A percentile compares a stretch with the other conserved stretches of the same genome.
phyloP scores from a whole-genome alignment of 2,797 vertebrate genomes.

The Malacoraja senta region DNA sequence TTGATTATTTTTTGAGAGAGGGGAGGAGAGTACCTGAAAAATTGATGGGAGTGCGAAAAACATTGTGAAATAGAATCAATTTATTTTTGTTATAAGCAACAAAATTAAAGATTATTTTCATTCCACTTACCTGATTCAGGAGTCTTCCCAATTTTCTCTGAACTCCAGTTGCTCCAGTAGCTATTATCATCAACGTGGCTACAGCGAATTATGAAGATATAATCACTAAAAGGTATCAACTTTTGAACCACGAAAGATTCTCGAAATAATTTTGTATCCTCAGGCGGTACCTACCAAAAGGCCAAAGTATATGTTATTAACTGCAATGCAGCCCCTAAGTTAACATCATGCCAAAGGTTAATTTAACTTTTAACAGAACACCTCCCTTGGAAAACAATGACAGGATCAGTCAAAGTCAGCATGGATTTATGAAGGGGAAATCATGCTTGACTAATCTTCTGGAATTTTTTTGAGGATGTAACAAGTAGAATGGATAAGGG shows the following conservation, averaged over 20 bases:
- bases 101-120: not conserved
- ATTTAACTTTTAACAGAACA: not conserved
- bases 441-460: too few relatives aligned
- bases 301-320: not conserved
- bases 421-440: too few relatives aligned
- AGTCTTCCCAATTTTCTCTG: constrained; percentile 57
- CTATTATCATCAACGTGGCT: constrained; percentile 50
- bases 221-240: constrained; percentile 68
- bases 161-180: constrained; percentile 85
- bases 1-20: not conserved
- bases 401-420: too few relatives aligned
- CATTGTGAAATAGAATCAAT: not conserved
- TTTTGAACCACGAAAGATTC: constrained; percentile 73
- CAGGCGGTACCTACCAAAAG: constrained; percentile 62
- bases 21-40: not conserved
- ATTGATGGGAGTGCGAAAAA: not conserved
- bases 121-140: constrained; percentile 68
- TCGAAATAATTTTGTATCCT: constrained; percentile 53
- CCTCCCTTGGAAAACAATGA: not conserved
- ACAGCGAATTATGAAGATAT: constrained; percentile 70
- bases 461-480: too few relatives aligned
- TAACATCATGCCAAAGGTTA: not conserved
- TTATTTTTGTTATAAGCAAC: not conserved
- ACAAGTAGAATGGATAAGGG: too few relatives aligned
- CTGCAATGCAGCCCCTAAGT: not conserved